These are phyloP conservation scores for Oreochromis tanganicae DNA, from an alignment of 2,113 vertebrate genomes.

Conservation along the genomic window DNA sequence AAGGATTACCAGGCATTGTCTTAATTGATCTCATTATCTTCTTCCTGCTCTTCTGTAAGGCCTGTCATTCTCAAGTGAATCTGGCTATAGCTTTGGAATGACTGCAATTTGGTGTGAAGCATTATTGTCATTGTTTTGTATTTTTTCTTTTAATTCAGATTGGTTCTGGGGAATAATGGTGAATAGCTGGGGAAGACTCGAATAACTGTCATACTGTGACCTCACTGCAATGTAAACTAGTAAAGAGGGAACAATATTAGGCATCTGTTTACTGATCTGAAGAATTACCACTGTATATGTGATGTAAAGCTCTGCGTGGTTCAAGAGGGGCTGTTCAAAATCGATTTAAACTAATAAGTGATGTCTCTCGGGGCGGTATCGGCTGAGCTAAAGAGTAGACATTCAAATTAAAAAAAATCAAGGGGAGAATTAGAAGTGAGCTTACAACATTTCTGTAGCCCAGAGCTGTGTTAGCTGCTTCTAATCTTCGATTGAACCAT, in stretches of 20 bases:
- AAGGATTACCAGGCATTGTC: conserved; percentile 54
- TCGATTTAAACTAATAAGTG: not conserved
- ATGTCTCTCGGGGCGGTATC: not conserved
- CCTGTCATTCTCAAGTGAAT: conserved; percentile 19
- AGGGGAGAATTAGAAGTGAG: not conserved
- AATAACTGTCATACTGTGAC: not conserved
- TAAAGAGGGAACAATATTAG: not conserved
- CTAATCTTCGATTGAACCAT: not conserved
- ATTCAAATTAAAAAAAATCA: not conserved
- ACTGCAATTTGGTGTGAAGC: conserved; percentile 11
- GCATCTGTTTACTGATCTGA: not conserved
- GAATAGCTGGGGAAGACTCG: not conserved
- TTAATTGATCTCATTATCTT: conserved; percentile 69
- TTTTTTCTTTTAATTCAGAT: not conserved
- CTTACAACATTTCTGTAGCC: not conserved
- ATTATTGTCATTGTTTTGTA: not conserved
- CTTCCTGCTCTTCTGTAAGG: conserved; percentile 32
- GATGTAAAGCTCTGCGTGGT: not conserved
- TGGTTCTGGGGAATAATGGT: not conserved
- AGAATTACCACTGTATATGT: not conserved
- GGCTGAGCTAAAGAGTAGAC: not conserved
- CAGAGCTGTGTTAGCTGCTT: not conserved
- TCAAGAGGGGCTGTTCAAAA: not conserved
- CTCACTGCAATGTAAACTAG: not conserved
- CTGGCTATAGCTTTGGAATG: conserved; percentile 15